Base-by-base conservation (phyloP, 2,888 invertebrate species). In the Homarus gammarus region DNA sequence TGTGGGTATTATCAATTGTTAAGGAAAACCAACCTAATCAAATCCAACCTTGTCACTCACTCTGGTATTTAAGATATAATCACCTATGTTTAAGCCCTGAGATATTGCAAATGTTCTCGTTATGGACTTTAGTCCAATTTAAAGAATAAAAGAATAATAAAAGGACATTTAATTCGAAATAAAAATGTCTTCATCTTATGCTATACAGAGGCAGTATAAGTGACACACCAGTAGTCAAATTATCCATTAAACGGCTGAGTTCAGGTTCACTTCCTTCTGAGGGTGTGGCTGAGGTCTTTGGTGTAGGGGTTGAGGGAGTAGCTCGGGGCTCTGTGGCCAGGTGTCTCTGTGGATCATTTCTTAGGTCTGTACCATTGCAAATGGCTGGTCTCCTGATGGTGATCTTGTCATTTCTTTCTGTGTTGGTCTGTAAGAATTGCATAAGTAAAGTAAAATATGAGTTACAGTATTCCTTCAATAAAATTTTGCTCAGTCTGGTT, bases 201-300 rank as follows among this genome's bases (percentile, higher is more conserved):
- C n/a, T n/a, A 70, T 31, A 36, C 31, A 40, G 75, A 75, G 15
- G 40, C 44, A 49, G 5, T 40, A 75, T 18, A 38, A 49, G 18
- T 31, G 44, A 72, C 44, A 77, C 5, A 88, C 88, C 88, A 51
- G 40, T 78, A 31, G 38, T 78, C 51, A 90, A 56, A 49, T 85
- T 89, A 15, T 84, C 89, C 81, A 85, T 85, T 12, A 84, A 64
- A 31, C 84, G 73, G 15, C 87, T 90, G 40, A 90, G 84, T 40
- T 90, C 90, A 0, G 83, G 87, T 44, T 90, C 90, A 38, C 87
- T 90, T 49, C 87, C 90, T 36, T 90, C 90, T 2, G 90, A 90
- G 27, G 90, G 83, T 1, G 90, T 87, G 70, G 87, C 64, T 31
- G 88, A 83, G 27, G 87, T 70, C 64, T 86, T 84, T 10, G 73